Conservation (phyloP, 2,797 vertebrate genomes). For the Eremophila alpestris region DNA sequence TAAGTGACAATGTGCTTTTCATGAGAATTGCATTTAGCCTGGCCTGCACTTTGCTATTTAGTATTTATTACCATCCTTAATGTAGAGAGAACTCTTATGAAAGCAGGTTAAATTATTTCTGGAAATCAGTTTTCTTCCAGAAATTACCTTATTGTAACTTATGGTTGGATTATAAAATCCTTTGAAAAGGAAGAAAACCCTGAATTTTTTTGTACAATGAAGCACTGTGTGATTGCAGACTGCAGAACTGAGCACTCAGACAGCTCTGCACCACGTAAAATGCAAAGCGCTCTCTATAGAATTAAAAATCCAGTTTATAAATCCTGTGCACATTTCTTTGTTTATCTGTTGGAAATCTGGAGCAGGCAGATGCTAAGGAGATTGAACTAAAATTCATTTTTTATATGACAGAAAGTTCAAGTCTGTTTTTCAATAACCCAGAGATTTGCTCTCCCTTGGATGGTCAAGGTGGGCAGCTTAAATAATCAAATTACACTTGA, state of each 20-base stretch:
- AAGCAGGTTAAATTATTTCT: conserved; percentile 11
- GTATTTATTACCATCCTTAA: not conserved
- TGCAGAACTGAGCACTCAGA: not conserved
- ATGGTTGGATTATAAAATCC: not conserved
- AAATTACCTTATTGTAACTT: not conserved
- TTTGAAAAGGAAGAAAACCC: not conserved
- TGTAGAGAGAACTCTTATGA: not conserved
- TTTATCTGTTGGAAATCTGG: not conserved
- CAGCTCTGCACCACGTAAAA: not conserved
- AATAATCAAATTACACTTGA: not conserved
- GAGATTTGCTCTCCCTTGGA: not conserved
- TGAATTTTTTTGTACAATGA: not conserved
- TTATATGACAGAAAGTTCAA: not conserved
- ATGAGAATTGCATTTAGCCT: not conserved
- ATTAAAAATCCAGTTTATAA: not conserved
- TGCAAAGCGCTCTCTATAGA: not conserved
- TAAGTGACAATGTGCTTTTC: not conserved
- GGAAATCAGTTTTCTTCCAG: not conserved
- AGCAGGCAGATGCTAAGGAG: not conserved
- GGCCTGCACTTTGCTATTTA: not conserved
- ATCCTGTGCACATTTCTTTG: not conserved
- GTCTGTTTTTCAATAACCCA: not conserved
- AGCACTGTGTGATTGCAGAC: not conserved
- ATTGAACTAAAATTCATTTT: not conserved
- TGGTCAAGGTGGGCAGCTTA: not conserved